Evolutionary conservation across 2,113 vertebrate genomes (phyloP), one percentile per base, ranked within the genome.

Genomic region (Malurus cyaneus): DNA sequence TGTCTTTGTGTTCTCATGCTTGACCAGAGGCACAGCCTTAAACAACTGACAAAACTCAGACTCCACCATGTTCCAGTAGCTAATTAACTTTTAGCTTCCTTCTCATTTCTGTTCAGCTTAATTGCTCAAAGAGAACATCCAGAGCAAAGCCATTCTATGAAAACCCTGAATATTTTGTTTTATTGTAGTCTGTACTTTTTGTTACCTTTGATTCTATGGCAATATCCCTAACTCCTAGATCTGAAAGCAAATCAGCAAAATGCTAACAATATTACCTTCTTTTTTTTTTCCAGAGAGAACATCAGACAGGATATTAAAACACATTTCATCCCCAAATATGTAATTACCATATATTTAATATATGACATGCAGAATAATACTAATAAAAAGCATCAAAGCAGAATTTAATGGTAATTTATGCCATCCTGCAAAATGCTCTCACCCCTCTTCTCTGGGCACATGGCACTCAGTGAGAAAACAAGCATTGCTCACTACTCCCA

Each of bases 241-340:
- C 44, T 79, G 41, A 91, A 80, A 72, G 32, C 36, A 76, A 88
- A 94, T 86, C 64, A 79, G 84, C 44, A 95, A 89, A 93, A 79
- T 3, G 2, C 25, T 84, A 92, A 84, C 47, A 92, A 34, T 71
- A 92, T 36, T 39, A 74, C 28, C 9, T 67, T 74, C 24, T 72
- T 83, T 83, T 77, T 39, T 39, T 72, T 59, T 61, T 12, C 39
- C 46, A 67, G 54, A 84, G 39, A 61, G 44, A 87, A 91, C 36
- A 64, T 60, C 80, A 93, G 36, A 96, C 80, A 87, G 95, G 94
- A 95, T 96, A 94, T 96, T 96, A 95, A 96, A 95, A 91, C 28
- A 67, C 41, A 61, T 57, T 92, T 93, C 17, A 90, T 62, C 47
- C 52, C 65, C 14, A 8, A 91, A 89, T 82, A 81, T 9, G 25